phyloP scores from a whole-genome alignment of 2,888 invertebrate species.

The Phasia obesa region DNA sequence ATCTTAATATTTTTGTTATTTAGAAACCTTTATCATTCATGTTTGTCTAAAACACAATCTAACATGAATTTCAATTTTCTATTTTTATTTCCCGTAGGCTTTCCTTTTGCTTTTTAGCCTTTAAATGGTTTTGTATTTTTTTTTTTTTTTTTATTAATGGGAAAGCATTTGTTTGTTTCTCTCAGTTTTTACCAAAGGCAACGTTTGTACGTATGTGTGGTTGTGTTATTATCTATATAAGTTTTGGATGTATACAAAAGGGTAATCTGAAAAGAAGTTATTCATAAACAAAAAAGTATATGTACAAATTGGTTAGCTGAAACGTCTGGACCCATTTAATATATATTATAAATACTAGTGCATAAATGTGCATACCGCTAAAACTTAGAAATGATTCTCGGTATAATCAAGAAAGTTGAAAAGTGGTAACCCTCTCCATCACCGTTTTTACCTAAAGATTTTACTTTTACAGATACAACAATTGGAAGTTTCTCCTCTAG shows the following conservation, averaged over 20 bases:
- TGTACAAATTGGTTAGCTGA: no score
- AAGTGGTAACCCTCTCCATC: no score
- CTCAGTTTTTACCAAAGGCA: constrained; percentile 17
- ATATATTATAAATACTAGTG: no score
- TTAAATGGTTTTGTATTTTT: constrained; percentile 21
- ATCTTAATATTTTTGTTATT: constrained; percentile 26
- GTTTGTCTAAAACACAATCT: constrained; percentile 63
- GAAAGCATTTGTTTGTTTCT: constrained; percentile 27
- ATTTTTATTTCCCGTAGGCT: constrained; percentile 66
- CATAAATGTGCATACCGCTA: no score
- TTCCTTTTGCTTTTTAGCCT: constrained; percentile 39
- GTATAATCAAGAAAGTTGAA: no score
- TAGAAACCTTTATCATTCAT: constrained; percentile 59
- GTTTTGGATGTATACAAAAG: neutral
- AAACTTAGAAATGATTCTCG: no score
- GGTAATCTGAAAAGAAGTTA: neutral
- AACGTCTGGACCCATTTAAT: no score
- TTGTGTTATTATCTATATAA: neutral
- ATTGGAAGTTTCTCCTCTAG: no score
- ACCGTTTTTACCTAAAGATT: no score
- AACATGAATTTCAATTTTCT: constrained; percentile 69
- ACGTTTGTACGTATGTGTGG: neutral
- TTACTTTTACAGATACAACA: no score
- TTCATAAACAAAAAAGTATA: no score
- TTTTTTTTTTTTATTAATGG: neutral